Percentiles rank a stretch among this genome's conserved stretches.
Conservation (phyloP, 2,888 invertebrate species). For the Aplocera efformata region DNA sequence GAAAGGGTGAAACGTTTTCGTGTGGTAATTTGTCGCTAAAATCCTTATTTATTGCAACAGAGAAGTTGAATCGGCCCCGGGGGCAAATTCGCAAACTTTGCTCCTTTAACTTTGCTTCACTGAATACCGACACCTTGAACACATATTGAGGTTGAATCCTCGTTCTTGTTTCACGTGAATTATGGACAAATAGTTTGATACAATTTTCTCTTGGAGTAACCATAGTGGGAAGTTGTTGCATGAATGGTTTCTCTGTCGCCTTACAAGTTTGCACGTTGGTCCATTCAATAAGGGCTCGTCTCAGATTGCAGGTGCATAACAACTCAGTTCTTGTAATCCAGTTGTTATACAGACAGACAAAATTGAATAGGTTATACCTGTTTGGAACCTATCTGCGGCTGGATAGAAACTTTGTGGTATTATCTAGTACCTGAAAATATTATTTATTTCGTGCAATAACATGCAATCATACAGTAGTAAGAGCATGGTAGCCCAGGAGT, state of each 20-base stretch:
- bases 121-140: constrained; percentile 73
- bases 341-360: no score
- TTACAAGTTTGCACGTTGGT: no score
- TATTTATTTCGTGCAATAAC: no score
- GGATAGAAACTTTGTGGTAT: constrained; percentile 1
- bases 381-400: constrained; percentile 28
- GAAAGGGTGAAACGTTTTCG: constrained; percentile 71
- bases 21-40: constrained; percentile 79
- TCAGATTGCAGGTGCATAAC: constrained; percentile 22
- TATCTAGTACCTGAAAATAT: no score
- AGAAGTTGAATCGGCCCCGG: constrained; percentile 74
- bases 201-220: constrained; percentile 37
- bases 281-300: no score
- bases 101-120: constrained; percentile 75
- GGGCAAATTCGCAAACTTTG: constrained; percentile 73
- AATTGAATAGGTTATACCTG: constrained; percentile 26
- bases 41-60: constrained; percentile 79
- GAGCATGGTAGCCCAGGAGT: no score
- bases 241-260: no score
- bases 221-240: constrained; percentile 11
- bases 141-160: constrained; percentile 76
- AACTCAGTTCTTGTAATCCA: constrained; percentile 36
- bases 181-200: constrained; percentile 64
- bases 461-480: no score
- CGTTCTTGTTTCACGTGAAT: constrained; percentile 69